Percentiles rank a stretch among this genome's conserved stretches.
Evolutionary conservation across 2,888 invertebrate genomes (phyloP).

Genomic region (Malachius bipustulatus): DNA sequence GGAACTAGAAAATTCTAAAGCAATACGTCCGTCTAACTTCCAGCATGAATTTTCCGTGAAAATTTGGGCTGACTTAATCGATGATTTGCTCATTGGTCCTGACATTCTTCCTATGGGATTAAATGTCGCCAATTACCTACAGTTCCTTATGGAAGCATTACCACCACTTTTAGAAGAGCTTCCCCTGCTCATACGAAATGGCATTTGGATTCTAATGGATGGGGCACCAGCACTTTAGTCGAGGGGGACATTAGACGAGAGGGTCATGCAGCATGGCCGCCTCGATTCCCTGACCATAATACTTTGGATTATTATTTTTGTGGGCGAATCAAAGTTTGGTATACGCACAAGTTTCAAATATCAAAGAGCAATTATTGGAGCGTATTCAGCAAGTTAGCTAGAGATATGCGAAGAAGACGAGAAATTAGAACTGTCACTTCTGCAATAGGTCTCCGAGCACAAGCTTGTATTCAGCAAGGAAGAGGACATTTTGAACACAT

Average conservation of each 20-base stretch:
- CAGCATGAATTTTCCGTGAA: conserved; percentile 5
- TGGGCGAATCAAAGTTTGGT: conserved; percentile 3
- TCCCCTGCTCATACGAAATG: conserved; percentile 5
- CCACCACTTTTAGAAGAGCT: conserved; percentile 6
- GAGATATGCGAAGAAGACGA: too few relatives aligned
- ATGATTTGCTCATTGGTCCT: conserved; percentile 6
- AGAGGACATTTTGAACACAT: too few relatives aligned
- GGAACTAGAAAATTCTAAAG: conserved; percentile 6
- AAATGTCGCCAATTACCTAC: conserved; percentile 5
- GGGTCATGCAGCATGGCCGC: conserved; percentile 2
- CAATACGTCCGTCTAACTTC: conserved; percentile 6
- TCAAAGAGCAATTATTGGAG: background rate
- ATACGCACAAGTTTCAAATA: conserved; percentile 1
- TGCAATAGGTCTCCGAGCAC: too few relatives aligned
- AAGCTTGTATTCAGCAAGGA: too few relatives aligned
- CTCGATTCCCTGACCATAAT: conserved; percentile 5
- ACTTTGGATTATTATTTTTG: conserved; percentile 2
- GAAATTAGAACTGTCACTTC: too few relatives aligned
- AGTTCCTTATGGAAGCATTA: conserved; percentile 4
- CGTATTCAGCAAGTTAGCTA: background rate
- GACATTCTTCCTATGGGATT: conserved; percentile 4
- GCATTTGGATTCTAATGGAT: conserved; percentile 5
- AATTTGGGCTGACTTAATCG: conserved; percentile 6
- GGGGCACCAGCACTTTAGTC: conserved; percentile 4
- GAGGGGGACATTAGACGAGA: conserved; percentile 1